These are phyloP conservation scores for Cisticola juncidis DNA, from an alignment of 2,113 vertebrate genomes.

Conservation along the genomic window DNA sequence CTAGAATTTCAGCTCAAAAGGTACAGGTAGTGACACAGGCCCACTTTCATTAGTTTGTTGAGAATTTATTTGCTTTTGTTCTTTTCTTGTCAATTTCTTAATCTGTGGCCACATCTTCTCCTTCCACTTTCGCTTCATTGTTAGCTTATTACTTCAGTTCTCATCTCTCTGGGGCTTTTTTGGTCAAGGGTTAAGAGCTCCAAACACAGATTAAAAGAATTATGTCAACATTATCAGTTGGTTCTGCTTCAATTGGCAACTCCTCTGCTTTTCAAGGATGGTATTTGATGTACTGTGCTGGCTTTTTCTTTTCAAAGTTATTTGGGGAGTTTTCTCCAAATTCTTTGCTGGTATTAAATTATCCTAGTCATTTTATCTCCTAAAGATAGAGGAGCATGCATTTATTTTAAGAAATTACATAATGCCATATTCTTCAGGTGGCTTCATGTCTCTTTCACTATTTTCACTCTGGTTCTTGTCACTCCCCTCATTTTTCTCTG, in stretches of 20 bases:
- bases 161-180: background rate
- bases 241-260: constrained; percentile 16
- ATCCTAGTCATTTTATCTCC: background rate
- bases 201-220: background rate
- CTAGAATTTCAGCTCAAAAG: background rate
- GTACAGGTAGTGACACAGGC: background rate
- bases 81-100: background rate
- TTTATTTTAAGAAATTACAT: constrained; percentile 41
- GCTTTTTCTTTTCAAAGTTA: constrained; percentile 15
- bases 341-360: constrained; percentile 31
- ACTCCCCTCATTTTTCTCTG: background rate
- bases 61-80: background rate
- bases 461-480: background rate
- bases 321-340: constrained; percentile 10
- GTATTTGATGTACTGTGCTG: background rate
- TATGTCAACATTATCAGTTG: background rate
- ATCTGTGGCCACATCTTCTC: background rate
- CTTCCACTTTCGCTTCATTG: background rate
- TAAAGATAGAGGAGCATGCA: background rate
- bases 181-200: background rate
- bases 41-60: background rate
- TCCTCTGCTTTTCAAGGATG: background rate
- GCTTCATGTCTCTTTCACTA: background rate
- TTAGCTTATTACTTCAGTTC: background rate
- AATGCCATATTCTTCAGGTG: background rate